These are phyloP conservation scores for Harpagoxenus sublaevis DNA, from an alignment of 2,888 invertebrate genomes.

Conservation along the genomic window DNA sequence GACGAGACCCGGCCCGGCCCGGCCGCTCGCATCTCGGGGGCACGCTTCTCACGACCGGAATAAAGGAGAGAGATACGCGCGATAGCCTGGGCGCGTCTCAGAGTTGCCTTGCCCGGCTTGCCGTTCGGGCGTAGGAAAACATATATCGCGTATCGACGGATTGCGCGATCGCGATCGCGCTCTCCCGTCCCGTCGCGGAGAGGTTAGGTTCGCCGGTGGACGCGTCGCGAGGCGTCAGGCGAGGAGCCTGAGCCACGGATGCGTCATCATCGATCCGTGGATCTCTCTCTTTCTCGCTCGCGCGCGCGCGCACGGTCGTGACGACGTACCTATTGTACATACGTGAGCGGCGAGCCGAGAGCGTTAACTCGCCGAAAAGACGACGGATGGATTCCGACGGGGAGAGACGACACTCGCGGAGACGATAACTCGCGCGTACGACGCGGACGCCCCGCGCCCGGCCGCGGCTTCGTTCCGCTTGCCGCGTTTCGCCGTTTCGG, in stretches of 20 bases:
- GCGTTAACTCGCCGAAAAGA: background rate
- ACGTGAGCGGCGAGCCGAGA: background rate
- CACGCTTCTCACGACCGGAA: background rate
- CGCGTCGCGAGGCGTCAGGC: too few relatives aligned
- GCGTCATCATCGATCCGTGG: slow-evolving; percentile 31
- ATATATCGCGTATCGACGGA: background rate
- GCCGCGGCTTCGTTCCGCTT: background rate
- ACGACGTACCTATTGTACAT: background rate
- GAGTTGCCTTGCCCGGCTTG: background rate
- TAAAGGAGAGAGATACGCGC: background rate
- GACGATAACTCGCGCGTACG: background rate
- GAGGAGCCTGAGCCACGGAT: background rate
- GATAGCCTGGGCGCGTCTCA: background rate
- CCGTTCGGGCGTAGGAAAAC: background rate
- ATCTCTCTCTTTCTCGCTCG: background rate
- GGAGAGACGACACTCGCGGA: slow-evolving; percentile 19
- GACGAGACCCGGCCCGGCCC: background rate
- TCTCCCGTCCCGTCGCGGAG: background rate
- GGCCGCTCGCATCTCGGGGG: background rate
- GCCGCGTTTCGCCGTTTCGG: slow-evolving; percentile 27
- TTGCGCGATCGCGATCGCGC: background rate
- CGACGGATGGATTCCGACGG: background rate
- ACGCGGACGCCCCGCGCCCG: background rate
- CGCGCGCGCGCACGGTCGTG: background rate
- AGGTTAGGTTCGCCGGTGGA: background rate